A percentile compares a stretch with the other conserved stretches of the same genome.
phyloP scores from a whole-genome alignment of 2,888 invertebrate genomes.

The Tiliacea aurago region DNA sequence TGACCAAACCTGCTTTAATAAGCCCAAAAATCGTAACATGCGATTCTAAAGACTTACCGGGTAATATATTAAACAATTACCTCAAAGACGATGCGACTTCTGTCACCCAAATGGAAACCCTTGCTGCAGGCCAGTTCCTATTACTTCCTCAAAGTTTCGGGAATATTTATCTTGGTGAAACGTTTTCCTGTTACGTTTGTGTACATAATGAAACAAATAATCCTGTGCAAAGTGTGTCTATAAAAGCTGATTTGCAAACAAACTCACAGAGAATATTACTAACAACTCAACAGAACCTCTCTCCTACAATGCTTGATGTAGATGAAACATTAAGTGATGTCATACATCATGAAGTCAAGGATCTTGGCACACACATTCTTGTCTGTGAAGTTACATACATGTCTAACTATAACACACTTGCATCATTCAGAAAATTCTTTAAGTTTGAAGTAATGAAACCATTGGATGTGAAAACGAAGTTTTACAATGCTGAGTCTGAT shows the following conservation, averaged over 20 bases:
- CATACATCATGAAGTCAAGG: conserved; percentile 99
- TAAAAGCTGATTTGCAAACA: conserved; percentile 98
- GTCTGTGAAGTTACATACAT: conserved; percentile 99
- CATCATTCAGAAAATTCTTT: conserved; percentile 98
- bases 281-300: conserved; percentile 93
- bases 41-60: conserved; percentile 96
- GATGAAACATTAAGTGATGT: conserved; percentile 98
- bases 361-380: conserved; percentile 98
- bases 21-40: conserved; percentile 95
- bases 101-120: conserved; percentile 94
- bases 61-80: conserved; percentile 94
- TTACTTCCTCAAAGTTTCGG: conserved; percentile 99
- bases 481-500: conserved; percentile 97
- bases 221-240: conserved; percentile 94
- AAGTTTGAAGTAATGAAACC: conserved; percentile 99
- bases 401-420: conserved; percentile 93
- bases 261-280: conserved; percentile 96
- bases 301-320: conserved; percentile 91
- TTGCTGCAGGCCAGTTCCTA: conserved; percentile 97
- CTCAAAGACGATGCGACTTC: conserved; percentile 96
- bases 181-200: conserved; percentile 99
- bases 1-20: conserved; percentile 97
- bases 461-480: conserved; percentile 99
- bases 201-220: conserved; percentile 98
- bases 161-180: conserved; percentile 99